Evolutionary conservation across 2,797 vertebrate genomes (phyloP).

Genomic region (Takifugu rubripes): DNA sequence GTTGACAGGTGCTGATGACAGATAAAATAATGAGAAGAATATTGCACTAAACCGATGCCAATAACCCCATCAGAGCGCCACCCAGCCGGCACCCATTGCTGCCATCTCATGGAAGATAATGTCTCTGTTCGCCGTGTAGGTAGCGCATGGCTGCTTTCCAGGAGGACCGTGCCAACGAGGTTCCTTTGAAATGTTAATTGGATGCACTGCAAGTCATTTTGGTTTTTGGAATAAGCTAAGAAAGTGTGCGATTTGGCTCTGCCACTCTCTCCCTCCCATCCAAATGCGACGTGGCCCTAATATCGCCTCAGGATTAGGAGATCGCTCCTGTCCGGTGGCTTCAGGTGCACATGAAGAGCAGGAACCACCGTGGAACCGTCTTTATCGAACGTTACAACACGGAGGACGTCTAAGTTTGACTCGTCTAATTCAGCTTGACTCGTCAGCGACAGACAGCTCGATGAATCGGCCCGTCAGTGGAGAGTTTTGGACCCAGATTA

Average conservation of each 20-base stretch:
- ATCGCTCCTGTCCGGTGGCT: constrained; percentile 9
- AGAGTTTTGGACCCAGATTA: constrained; percentile 5
- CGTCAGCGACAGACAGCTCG: constrained; percentile 71
- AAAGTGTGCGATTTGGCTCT: not conserved
- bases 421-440: constrained; percentile 75
- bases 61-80: constrained; percentile 9
- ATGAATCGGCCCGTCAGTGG: constrained; percentile 78
- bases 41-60: constrained; percentile 8
- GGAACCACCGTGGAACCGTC: constrained; percentile 22
- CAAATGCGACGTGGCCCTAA: not conserved
- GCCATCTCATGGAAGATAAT: constrained; percentile 49
- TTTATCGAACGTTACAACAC: constrained; percentile 25
- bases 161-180: constrained; percentile 49
- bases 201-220: constrained; percentile 65
- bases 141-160: constrained; percentile 50
- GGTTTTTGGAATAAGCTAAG: constrained; percentile 49
- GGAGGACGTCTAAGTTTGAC: constrained; percentile 61
- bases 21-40: constrained; percentile 33
- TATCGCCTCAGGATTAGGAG: constrained; percentile 1
- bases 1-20: constrained; percentile 26
- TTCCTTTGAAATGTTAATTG: constrained; percentile 74
- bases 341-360: not conserved
- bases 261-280: not conserved
- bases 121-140: constrained; percentile 68
- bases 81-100: constrained; percentile 26